These are phyloP conservation scores for Coregonus ussuriensis DNA, from an alignment of 2,797 vertebrate genomes.

Conservation along the genomic window DNA sequence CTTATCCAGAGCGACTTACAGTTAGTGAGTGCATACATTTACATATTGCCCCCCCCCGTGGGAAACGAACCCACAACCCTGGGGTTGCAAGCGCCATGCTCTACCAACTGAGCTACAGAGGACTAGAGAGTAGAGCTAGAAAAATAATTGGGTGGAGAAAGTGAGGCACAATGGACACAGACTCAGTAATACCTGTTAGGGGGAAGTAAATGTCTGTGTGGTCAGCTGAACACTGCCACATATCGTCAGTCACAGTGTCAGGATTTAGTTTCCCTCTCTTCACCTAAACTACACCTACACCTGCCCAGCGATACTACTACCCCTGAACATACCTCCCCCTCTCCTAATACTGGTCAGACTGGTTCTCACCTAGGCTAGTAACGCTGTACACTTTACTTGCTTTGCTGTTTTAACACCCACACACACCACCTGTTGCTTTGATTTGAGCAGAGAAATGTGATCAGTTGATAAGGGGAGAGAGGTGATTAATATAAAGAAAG, in stretches of 20 bases:
- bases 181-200: neutral
- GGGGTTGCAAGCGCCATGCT: no score
- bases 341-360: constrained; percentile 53
- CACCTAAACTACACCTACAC: neutral
- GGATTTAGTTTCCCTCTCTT: constrained; percentile 45
- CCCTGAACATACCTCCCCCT: constrained; percentile 8
- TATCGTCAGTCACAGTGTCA: neutral
- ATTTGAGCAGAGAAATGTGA: neutral
- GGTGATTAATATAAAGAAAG: neutral
- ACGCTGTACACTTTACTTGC: neutral
- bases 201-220: neutral
- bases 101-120: neutral
- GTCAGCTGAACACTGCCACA: neutral
- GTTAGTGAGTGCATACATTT: no score
- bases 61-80: no score
- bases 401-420: neutral
- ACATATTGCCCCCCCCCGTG: no score
- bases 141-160: no score
- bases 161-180: neutral
- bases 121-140: neutral
- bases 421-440: constrained; percentile 18
- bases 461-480: constrained; percentile 7
- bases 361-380: constrained; percentile 51
- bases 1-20: no score
- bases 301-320: constrained; percentile 36